Base-by-base conservation (phyloP, 2,797 vertebrate species). In the Esox masquinongy region DNA sequence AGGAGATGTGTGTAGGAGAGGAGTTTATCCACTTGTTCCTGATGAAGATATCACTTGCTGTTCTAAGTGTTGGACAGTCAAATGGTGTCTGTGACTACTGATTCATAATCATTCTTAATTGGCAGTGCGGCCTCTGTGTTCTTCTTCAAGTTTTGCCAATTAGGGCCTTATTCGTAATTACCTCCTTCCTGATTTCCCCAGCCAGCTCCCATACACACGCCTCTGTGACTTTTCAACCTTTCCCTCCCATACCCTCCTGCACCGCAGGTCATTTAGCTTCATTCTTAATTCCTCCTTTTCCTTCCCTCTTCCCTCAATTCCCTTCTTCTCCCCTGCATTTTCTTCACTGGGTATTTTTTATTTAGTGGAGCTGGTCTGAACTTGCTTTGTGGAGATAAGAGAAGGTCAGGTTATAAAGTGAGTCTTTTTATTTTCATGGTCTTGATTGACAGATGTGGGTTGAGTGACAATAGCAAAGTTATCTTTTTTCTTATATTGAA, bases 341-440 rank as follows among this genome's bases (percentile, higher is more conserved):
- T 31, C 26, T 66, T 66, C 63, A 6, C 61, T 66, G 63, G 29
- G 63, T 66, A 29, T 66, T 34, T 67, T 15, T 17, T 29, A 31
- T 67, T 67, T 67, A 67, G 64, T 67, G 64, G 16, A 36, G 64
- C 64, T 16, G 16, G 14, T 67, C 16, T 29, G 17, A 4, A 29
- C 15, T 31, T 67, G 15, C 64, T 67, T 66, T 7, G 29, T 66
- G 63, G 56, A 67, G 64, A 67, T 67, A 67, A 67, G 64, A 67
- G 64, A 36, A 67, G 64, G 64, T 67, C 64, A 67, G 16, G 29
- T 67, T 31, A 31, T 31, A 36, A 67, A 34, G 14, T 2, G 17
- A 8, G 29, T 67, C n/a, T 59, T 36, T 39, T 74, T 36, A 36
- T 15, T 11, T 29, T 36, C 14, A 22, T 19, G 63, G 26, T 47